phyloP scores from a whole-genome alignment of 2,888 invertebrate species.

The Melanostoma mellinum region DNA sequence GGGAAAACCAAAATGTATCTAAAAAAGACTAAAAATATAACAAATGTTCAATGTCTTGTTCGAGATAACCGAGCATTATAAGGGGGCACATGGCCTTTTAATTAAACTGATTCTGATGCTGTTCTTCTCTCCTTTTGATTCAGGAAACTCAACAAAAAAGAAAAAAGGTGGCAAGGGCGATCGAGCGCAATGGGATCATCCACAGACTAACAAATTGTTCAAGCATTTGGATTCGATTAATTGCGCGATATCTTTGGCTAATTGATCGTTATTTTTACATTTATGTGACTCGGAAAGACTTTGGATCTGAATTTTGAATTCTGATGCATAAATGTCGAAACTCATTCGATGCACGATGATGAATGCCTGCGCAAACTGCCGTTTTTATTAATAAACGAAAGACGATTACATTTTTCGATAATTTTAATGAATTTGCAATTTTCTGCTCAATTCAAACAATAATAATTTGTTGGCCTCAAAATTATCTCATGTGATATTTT shows the following conservation, averaged over 20 bases:
- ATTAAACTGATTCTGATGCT: constrained; percentile 33
- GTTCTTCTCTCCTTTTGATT: constrained; percentile 35
- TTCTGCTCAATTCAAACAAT: constrained; percentile 32
- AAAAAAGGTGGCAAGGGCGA: constrained; percentile 68
- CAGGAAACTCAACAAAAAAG: constrained; percentile 37
- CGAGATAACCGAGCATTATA: constrained; percentile 60
- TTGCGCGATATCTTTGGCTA: constrained; percentile 74
- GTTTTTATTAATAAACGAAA: constrained; percentile 5
- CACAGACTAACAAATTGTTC: constrained; percentile 66
- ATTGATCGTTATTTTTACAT: constrained; percentile 73
- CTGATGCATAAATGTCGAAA: constrained; percentile 44
- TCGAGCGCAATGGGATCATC: constrained; percentile 65
- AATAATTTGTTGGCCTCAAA: constrained; percentile 15
- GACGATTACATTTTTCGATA: constrained; percentile 53
- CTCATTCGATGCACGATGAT: constrained; percentile 53
- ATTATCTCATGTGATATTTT: constrained; percentile 58
- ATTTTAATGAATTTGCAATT: constrained; percentile 55
- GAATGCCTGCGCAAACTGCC: constrained; percentile 45
- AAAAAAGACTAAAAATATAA: constrained; percentile 36
- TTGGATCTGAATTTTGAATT: constrained; percentile 5
- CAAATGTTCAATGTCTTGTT: constrained; percentile 60
- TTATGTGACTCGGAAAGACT: constrained; percentile 26
- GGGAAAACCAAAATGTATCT: constrained; percentile 60
- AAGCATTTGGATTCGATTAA: constrained; percentile 63
- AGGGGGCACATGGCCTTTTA: constrained; percentile 68